Percentiles rank a stretch among this genome's conserved stretches.
These are phyloP conservation scores for Lophius americanus DNA, from an alignment of 2,797 vertebrate species.

Conservation along the genomic window DNA sequence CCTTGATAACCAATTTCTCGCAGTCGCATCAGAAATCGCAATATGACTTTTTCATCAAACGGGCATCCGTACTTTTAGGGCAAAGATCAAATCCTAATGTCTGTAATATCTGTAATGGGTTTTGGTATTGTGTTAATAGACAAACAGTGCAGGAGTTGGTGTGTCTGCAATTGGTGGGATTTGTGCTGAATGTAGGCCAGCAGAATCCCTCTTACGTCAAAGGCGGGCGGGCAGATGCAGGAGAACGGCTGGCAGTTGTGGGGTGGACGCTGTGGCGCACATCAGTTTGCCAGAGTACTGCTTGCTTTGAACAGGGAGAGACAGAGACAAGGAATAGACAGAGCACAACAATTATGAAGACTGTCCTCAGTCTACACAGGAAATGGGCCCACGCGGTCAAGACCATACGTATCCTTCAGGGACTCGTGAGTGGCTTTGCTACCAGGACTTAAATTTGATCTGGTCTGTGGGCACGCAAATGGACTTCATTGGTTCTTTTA, in stretches of 20 bases:
- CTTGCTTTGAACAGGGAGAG: constrained; percentile 65
- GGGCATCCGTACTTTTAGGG: neutral
- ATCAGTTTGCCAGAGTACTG: constrained; percentile 60
- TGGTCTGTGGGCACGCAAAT: constrained; percentile 10
- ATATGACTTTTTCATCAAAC: too few species aligned
- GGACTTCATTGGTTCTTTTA: neutral
- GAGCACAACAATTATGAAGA: constrained; percentile 82
- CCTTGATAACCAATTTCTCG: too few species aligned
- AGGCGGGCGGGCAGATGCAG: constrained; percentile 79
- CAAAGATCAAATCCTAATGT: neutral
- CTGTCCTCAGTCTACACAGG: constrained; percentile 86
- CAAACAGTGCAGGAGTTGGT: constrained; percentile 48
- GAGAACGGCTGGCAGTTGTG: constrained; percentile 77
- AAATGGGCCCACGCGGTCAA: constrained; percentile 90
- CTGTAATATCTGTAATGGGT: neutral
- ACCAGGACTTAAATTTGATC: constrained; percentile 13
- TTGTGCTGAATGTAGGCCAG: constrained; percentile 94
- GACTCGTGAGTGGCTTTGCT: constrained; percentile 83
- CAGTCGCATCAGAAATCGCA: too few species aligned
- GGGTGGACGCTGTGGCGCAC: constrained; percentile 69
- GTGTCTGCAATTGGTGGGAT: constrained; percentile 83
- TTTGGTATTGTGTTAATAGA: constrained; percentile 19
- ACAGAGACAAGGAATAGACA: constrained; percentile 33
- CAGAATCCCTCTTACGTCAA: constrained; percentile 92
- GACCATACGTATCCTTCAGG: constrained; percentile 90